These are phyloP conservation scores for Thelaira solivaga DNA, from an alignment of 2,888 invertebrate genomes.

Conservation along the genomic window DNA sequence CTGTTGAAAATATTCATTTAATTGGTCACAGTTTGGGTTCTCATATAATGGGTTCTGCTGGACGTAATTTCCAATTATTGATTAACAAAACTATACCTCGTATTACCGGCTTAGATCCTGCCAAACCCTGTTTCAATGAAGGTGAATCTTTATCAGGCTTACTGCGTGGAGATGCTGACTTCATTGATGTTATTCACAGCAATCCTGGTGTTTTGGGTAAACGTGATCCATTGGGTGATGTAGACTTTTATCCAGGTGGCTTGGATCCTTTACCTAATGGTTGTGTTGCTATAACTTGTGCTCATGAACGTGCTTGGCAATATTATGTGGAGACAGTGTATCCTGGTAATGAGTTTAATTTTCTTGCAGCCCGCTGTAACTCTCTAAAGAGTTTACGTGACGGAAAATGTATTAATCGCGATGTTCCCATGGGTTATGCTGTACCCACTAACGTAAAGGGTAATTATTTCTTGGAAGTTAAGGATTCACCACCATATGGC, in stretches of 20 bases:
- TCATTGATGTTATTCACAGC: slow-evolving; percentile 75
- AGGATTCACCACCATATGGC: slow-evolving; percentile 69
- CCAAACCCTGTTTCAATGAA: slow-evolving; percentile 76
- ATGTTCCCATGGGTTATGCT: slow-evolving; percentile 73
- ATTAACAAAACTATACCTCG: slow-evolving; percentile 70
- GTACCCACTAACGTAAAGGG: slow-evolving; percentile 70
- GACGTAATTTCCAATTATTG: slow-evolving; percentile 67
- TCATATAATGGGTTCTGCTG: slow-evolving; percentile 75
- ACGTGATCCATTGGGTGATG: slow-evolving; percentile 73
- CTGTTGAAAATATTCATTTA: slow-evolving; percentile 72
- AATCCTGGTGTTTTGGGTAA: slow-evolving; percentile 75
- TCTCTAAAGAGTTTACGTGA: slow-evolving; percentile 70
- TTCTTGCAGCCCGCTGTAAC: slow-evolving; percentile 71
- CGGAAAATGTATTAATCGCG: slow-evolving; percentile 67
- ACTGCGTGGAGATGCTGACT: slow-evolving; percentile 74
- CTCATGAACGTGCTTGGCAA: slow-evolving; percentile 73
- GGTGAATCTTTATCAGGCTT: slow-evolving; percentile 72
- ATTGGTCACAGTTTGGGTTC: slow-evolving; percentile 77
- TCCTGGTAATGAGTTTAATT: slow-evolving; percentile 75
- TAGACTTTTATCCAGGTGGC: slow-evolving; percentile 76
- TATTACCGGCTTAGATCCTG: slow-evolving; percentile 76
- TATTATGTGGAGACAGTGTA: slow-evolving; percentile 73
- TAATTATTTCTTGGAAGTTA: slow-evolving; percentile 74
- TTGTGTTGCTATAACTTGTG: slow-evolving; percentile 70
- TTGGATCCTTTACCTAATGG: slow-evolving; percentile 70